A percentile compares a stretch with the other conserved stretches of the same genome.
phyloP scores from a whole-genome alignment of 2,888 invertebrate genomes.

The Pollenia angustigena region DNA sequence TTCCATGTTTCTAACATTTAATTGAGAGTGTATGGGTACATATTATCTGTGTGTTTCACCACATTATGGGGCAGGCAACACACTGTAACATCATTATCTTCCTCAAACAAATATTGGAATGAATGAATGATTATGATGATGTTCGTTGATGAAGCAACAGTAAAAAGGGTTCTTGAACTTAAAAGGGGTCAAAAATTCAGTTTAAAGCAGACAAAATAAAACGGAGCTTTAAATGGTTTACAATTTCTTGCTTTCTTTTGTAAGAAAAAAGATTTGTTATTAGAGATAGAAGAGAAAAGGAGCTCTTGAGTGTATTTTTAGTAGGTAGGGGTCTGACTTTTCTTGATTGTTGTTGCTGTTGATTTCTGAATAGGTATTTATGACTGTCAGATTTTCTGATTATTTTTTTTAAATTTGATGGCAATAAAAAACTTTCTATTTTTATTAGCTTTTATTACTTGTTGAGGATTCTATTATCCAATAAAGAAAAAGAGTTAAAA shows the following conservation, averaged over 20 bases:
- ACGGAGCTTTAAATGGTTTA: slow-evolving; percentile 41
- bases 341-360: background rate
- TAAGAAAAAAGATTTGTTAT: slow-evolving; percentile 57
- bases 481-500: slow-evolving; percentile 32
- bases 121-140: slow-evolving; percentile 21
- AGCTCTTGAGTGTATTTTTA: slow-evolving; percentile 47
- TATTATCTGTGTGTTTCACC: background rate
- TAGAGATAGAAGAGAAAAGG: slow-evolving; percentile 53
- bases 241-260: slow-evolving; percentile 46
- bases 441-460: slow-evolving; percentile 53
- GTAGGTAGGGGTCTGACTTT: slow-evolving; percentile 38
- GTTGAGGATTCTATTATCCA: slow-evolving; percentile 57
- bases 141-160: slow-evolving; percentile 69
- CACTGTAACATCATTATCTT: slow-evolving; percentile 65
- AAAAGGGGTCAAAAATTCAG: slow-evolving; percentile 81
- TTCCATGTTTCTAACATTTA: slow-evolving; percentile 19
- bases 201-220: slow-evolving; percentile 21
- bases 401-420: slow-evolving; percentile 35
- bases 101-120: slow-evolving; percentile 33
- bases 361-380: background rate
- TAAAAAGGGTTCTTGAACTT: slow-evolving; percentile 83
- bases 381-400: background rate
- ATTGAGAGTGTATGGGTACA: background rate
- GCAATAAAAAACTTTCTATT: slow-evolving; percentile 69
- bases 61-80: slow-evolving; percentile 27